Evolutionary conservation across 1,140 invertebrate genomes (phyloP).

Genomic region (Magallana angulata): DNA sequence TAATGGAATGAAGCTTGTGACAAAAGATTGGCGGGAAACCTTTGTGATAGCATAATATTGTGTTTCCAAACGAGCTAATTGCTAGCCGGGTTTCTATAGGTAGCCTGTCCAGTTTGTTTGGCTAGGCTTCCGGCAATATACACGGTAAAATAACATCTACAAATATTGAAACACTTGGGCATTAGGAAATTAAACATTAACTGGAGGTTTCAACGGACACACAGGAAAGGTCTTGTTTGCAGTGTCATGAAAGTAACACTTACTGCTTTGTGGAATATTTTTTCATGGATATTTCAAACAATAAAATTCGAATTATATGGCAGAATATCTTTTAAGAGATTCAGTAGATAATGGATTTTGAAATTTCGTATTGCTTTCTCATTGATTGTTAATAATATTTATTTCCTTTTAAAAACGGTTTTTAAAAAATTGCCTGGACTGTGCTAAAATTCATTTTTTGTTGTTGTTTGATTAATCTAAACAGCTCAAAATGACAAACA

Average conservation of each 20-base stretch:
- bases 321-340: no score
- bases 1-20: constrained; percentile 18
- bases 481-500: no score
- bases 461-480: no score
- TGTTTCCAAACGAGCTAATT: constrained; percentile 36
- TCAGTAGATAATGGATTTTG: no score
- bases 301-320: no score
- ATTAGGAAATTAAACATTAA: constrained; percentile 25
- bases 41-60: constrained; percentile 36
- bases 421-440: no score
- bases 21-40: constrained; percentile 31
- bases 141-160: constrained; percentile 19
- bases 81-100: constrained; percentile 6
- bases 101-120: constrained; percentile 1
- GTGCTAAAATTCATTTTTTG: no score
- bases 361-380: no score
- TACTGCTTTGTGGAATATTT: not conserved
- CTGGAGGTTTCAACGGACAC: not conserved
- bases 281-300: not conserved
- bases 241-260: not conserved
- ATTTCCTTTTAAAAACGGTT: no score
- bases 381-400: no score
- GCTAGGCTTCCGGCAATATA: constrained; percentile 22
- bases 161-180: constrained; percentile 35
- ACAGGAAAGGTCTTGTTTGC: constrained; percentile 21